These are phyloP conservation scores for Pseudachorutes palmiensis DNA, from an alignment of 1,140 invertebrate genomes.

Conservation along the genomic window DNA sequence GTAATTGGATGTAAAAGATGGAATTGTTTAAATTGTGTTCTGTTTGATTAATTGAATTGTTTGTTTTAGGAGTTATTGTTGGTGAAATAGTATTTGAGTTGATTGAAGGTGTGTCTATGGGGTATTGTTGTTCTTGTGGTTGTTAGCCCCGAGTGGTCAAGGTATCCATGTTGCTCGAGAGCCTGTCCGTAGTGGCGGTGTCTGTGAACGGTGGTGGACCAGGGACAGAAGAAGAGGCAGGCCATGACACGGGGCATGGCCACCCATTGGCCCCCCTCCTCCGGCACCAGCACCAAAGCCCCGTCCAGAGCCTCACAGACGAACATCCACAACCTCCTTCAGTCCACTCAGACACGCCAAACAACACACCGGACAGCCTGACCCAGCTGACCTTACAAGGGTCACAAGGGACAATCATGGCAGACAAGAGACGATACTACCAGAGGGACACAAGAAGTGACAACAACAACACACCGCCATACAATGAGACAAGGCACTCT, in stretches of 20 bases:
- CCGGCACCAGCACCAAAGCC: not conserved
- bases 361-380: not conserved
- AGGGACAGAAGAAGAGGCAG: not conserved
- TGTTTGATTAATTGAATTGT: too few species aligned
- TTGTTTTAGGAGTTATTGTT: too few species aligned
- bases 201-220: not conserved
- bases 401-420: slow-evolving; percentile 33
- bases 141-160: not conserved
- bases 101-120: not conserved
- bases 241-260: not conserved
- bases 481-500: slow-evolving; percentile 26
- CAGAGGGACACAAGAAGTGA: slow-evolving; percentile 33
- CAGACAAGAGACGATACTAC: slow-evolving; percentile 37
- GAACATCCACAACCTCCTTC: not conserved
- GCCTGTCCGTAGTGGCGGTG: slow-evolving; percentile 1
- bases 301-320: too few species aligned
- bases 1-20: too few species aligned
- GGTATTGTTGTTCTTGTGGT: not conserved
- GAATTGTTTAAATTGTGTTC: too few species aligned
- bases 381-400: too few species aligned
- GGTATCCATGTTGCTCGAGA: not conserved
- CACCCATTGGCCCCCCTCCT: not conserved
- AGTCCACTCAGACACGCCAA: not conserved
- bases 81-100: too few species aligned
- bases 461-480: slow-evolving; percentile 32